phyloP scores from a whole-genome alignment of 1,140 invertebrate genomes.

The Micrasema longulum region DNA sequence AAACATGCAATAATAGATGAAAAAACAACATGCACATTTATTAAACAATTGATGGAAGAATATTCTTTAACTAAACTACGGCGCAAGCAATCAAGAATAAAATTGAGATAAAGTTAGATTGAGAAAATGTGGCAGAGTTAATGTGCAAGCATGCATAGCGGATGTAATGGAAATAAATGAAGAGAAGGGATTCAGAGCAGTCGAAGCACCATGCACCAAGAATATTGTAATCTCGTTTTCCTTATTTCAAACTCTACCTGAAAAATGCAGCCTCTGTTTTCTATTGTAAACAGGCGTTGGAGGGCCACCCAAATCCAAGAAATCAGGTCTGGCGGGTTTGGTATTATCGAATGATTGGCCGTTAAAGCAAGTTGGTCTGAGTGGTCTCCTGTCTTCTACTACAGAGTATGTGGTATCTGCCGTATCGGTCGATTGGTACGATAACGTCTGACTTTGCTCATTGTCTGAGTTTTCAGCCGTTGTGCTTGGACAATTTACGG shows the following conservation, averaged over 20 bases:
- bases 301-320: constrained; percentile 57
- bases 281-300: constrained; percentile 62
- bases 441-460: constrained; percentile 54
- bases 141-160: constrained; percentile 19
- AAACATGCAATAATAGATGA: constrained; percentile 7
- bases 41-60: background rate
- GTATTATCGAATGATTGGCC: constrained; percentile 50
- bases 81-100: constrained; percentile 5
- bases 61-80: background rate
- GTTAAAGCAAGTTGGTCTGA: constrained; percentile 61
- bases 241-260: constrained; percentile 59
- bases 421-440: constrained; percentile 54
- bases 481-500: constrained; percentile 54
- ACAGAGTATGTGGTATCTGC: constrained; percentile 57
- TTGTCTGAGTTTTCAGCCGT: constrained; percentile 55
- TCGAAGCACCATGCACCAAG: constrained; percentile 32
- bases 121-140: background rate
- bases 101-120: no score
- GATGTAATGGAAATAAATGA: background rate
- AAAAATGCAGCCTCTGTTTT: constrained; percentile 69
- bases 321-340: constrained; percentile 56
- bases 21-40: background rate
- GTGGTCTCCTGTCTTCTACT: constrained; percentile 57
- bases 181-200: constrained; percentile 19
- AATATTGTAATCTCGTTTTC: constrained; percentile 28